phyloP scores from a whole-genome alignment of 2,888 invertebrate genomes.

The Dysmachus trigonus region DNA sequence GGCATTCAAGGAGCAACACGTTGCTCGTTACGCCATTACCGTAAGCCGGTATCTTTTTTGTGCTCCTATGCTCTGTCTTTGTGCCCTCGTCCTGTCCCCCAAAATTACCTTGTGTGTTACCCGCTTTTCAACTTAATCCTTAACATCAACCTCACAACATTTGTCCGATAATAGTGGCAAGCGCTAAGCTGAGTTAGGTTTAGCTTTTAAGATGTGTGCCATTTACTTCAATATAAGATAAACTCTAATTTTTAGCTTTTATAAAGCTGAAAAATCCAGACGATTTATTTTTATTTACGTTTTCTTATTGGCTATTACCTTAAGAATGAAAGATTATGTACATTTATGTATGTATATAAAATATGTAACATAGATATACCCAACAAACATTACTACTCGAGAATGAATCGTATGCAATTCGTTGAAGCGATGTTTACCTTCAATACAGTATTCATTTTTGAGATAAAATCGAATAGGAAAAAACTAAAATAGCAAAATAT shows the following conservation, averaged over 20 bases:
- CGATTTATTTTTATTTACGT: background rate
- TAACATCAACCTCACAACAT: background rate
- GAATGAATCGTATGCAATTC: no score
- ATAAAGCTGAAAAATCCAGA: background rate
- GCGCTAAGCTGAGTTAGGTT: background rate
- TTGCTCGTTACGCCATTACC: background rate
- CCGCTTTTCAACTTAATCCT: background rate
- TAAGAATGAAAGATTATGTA: no score
- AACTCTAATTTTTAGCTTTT: background rate
- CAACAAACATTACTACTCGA: no score
- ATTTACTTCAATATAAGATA: background rate
- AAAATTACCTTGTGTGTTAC: background rate
- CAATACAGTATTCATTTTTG: no score
- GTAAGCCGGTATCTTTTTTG: background rate
- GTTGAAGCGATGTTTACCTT: no score
- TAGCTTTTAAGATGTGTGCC: background rate
- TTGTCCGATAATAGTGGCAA: background rate
- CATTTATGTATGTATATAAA: no score
- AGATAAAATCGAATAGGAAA: no score
- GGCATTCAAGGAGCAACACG: constrained; percentile 22
- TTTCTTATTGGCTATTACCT: no score
- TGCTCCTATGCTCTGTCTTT: background rate
- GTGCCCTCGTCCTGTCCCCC: background rate
- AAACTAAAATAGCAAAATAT: no score
- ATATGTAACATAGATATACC: no score